A percentile compares a stretch with the other conserved stretches of the same genome.
These are phyloP conservation scores for Agrypnus murinus DNA, from an alignment of 2,888 invertebrate genomes.

Conservation along the genomic window DNA sequence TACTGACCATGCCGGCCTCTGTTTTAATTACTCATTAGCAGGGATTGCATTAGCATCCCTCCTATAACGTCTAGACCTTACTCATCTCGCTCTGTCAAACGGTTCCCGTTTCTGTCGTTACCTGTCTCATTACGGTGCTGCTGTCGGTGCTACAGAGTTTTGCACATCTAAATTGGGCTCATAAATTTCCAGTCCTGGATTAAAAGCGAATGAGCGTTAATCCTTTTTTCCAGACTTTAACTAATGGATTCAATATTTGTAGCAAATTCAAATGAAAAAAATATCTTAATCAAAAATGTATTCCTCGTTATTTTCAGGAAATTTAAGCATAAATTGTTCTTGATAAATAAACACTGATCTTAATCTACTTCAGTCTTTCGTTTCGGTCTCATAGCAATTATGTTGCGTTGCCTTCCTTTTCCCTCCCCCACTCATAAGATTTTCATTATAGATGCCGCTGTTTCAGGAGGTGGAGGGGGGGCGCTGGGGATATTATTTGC, in stretches of 20 bases:
- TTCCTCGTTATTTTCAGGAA: constrained; percentile 23
- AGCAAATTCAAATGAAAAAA: background rate
- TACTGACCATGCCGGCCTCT: constrained; percentile 28
- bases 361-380: constrained; percentile 23
- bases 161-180: constrained; percentile 15
- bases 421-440: constrained; percentile 10
- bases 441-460: constrained; percentile 31
- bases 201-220: constrained; percentile 1
- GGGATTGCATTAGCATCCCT: constrained; percentile 29
- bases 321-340: constrained; percentile 16
- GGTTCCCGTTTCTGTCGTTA: constrained; percentile 1
- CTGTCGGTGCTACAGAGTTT: no score
- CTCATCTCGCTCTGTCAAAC: constrained; percentile 4
- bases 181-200: constrained; percentile 21
- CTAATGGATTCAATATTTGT: background rate
- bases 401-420: background rate
- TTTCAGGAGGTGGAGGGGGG: background rate
- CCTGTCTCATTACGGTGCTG: background rate
- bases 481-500: constrained; percentile 22
- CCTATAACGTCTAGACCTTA: constrained; percentile 15
- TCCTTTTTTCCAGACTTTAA: background rate
- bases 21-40: constrained; percentile 31
- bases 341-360: constrained; percentile 29
- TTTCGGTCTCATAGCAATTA: constrained; percentile 19
- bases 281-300: constrained; percentile 1